A percentile compares a stretch with the other conserved stretches of the same genome.
Conservation (phyloP, 2,888 invertebrate species). For the Megalurothrips usitatus region DNA sequence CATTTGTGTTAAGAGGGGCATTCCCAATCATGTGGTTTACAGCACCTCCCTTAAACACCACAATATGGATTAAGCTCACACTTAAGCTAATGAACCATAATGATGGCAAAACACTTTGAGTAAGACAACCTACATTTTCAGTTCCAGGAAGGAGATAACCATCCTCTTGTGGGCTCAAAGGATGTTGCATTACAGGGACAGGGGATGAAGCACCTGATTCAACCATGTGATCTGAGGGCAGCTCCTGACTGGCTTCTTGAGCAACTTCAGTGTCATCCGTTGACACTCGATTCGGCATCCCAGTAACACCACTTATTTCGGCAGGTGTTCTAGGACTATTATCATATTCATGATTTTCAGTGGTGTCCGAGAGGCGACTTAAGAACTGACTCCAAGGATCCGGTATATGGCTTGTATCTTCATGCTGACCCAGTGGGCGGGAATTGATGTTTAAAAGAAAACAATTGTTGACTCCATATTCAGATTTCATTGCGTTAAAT, state of each 20-base stretch:
- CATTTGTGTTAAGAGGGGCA: slow-evolving; percentile 49
- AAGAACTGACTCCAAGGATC: slow-evolving; percentile 85
- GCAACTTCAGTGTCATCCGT: slow-evolving; percentile 49
- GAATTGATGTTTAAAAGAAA: slow-evolving; percentile 90
- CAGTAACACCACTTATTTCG: slow-evolving; percentile 50
- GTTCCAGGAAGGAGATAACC: slow-evolving; percentile 32
- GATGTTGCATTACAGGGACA: slow-evolving; percentile 59
- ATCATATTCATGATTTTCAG: slow-evolving; percentile 47
- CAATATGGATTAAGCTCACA: background rate
- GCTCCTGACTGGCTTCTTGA: slow-evolving; percentile 49
- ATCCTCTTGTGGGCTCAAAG: slow-evolving; percentile 58
- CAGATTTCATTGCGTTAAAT: slow-evolving; percentile 78
- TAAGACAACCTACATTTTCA: slow-evolving; percentile 29
- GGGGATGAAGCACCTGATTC: slow-evolving; percentile 32
- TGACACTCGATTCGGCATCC: slow-evolving; percentile 47
- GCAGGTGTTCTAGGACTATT: slow-evolving; percentile 57
- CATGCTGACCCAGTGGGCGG: slow-evolving; percentile 54
- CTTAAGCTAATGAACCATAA: background rate
- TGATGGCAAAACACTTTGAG: background rate
- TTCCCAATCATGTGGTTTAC: slow-evolving; percentile 16
- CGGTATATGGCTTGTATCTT: slow-evolving; percentile 56
- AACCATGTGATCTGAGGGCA: background rate
- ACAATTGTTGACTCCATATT: slow-evolving; percentile 82
- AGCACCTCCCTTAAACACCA: slow-evolving; percentile 27
- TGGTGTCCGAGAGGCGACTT: slow-evolving; percentile 30